phyloP scores from a whole-genome alignment of 2,113 vertebrate genomes.

The Ramphastos sulfuratus region DNA sequence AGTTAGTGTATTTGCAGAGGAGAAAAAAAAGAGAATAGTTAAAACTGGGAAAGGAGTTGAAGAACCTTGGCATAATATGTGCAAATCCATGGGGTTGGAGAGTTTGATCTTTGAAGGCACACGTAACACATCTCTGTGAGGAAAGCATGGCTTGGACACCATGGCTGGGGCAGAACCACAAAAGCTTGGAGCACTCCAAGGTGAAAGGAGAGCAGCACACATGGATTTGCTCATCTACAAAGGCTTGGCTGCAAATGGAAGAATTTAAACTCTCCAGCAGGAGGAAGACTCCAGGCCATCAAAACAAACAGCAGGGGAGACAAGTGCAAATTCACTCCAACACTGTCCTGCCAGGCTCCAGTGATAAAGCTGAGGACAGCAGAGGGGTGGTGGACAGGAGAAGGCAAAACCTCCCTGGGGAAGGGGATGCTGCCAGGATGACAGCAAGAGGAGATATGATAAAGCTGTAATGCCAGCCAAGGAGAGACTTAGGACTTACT shows the following conservation, averaged over 20 bases:
- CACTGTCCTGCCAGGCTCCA: background rate
- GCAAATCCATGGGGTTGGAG: background rate
- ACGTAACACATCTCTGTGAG: background rate
- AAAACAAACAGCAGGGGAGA: conserved; percentile 12
- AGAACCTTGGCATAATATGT: background rate
- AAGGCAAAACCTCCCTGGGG: background rate
- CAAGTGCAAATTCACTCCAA: background rate
- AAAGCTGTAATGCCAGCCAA: background rate
- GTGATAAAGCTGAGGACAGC: fast-evolving
- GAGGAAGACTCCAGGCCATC: background rate
- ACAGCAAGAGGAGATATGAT: background rate
- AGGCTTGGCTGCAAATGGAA: conserved; percentile 25
- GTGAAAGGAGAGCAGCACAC: background rate
- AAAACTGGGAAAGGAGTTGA: background rate
- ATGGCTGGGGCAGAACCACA: background rate
- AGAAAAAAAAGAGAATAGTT: background rate
- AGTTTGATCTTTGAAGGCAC: background rate
- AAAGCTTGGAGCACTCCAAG: background rate
- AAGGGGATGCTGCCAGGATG: background rate
- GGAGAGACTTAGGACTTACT: background rate
- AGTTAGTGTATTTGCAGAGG: background rate
- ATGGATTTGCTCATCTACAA: conserved; percentile 22
- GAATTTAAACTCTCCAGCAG: background rate
- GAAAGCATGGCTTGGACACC: background rate
- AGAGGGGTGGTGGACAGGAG: background rate